Evolutionary conservation across 2,797 vertebrate species (phyloP), one percentile per base, ranked within the genome.

Genomic region (Oryzias dopingdopingensis): DNA sequence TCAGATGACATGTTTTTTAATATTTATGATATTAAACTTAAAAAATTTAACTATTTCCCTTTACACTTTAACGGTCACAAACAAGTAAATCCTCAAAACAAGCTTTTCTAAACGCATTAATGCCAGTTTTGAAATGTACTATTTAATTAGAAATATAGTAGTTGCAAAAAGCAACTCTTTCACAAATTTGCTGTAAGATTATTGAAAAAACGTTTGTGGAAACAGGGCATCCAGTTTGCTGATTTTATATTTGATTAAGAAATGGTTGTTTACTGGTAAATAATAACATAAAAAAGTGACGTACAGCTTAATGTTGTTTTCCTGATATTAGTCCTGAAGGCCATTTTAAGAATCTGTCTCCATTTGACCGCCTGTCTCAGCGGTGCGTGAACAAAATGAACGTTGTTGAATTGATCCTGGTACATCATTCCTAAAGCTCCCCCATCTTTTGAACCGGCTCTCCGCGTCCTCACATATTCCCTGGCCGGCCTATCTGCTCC

Each of bases 331-430:
- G 43, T 52, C 55, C 42, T 43, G 6, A 61, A 53, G 50, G 57
- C 32, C 49, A 65, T 77, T 51, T 50, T 72, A 81, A 81, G 70
- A 52, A 76, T 84, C 59, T 73, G 14, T 66, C 47, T 63, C 17
- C 64, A 41, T 77, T 62, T 71, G 60, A 57, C 53, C 56, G 37
- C 70, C 74, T 79, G 16, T 76, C 56, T 58, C 65, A 56, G 55
- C 62, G 70, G 58, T 64, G 56, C 2, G 4, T 49, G 52, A 56
- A 76, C 72, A 76, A 80, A 82, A 77, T 76, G 43, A 78, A 76
- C 76, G 70, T 80, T 69, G 79, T 85, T 63, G 67, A 70, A 77
- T 63, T 76, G 70, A 79, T 85, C 77, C 60, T 44, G 54, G 43
- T 59, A 72, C 58, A 80, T 76, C 48, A 13, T 62, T 77, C 48